Conservation (phyloP, 2,113 vertebrate species). For the Boulengeromyrus knoepffleri region DNA sequence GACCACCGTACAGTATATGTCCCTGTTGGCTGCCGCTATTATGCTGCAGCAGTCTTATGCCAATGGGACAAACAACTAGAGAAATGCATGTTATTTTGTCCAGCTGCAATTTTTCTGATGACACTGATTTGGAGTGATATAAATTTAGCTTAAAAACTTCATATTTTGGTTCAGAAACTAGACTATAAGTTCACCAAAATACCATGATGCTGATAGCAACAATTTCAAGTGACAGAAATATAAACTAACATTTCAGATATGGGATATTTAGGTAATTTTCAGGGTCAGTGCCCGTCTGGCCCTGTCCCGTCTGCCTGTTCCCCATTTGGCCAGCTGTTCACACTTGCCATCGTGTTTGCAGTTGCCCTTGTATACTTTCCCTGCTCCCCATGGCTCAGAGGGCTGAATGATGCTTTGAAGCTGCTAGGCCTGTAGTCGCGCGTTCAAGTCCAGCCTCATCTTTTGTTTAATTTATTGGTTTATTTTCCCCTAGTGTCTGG, state of each 20-base stretch:
- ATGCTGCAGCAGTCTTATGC: neutral
- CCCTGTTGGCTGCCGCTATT: neutral
- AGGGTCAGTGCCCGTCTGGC: too few relatives aligned
- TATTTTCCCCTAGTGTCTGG: neutral
- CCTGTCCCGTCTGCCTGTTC: too few relatives aligned
- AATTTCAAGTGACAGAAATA: too few relatives aligned
- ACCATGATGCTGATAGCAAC: too few relatives aligned
- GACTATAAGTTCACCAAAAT: too few relatives aligned
- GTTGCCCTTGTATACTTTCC: too few relatives aligned
- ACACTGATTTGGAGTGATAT: neutral
- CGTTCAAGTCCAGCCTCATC: neutral
- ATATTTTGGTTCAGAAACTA: too few relatives aligned
- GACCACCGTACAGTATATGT: neutral
- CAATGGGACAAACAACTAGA: neutral
- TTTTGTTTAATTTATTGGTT: neutral
- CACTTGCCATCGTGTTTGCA: too few relatives aligned
- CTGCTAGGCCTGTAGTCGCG: neutral
- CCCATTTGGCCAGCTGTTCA: too few relatives aligned
- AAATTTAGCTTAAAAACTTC: neutral
- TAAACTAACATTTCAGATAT: too few relatives aligned
- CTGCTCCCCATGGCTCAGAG: too few relatives aligned
- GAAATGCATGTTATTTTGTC: neutral
- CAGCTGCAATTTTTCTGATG: neutral
- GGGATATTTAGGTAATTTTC: too few relatives aligned
- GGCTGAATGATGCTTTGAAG: neutral